Base-by-base conservation (phyloP, 1,140 invertebrate species). In the Aphelenchoides fujianensis region DNA sequence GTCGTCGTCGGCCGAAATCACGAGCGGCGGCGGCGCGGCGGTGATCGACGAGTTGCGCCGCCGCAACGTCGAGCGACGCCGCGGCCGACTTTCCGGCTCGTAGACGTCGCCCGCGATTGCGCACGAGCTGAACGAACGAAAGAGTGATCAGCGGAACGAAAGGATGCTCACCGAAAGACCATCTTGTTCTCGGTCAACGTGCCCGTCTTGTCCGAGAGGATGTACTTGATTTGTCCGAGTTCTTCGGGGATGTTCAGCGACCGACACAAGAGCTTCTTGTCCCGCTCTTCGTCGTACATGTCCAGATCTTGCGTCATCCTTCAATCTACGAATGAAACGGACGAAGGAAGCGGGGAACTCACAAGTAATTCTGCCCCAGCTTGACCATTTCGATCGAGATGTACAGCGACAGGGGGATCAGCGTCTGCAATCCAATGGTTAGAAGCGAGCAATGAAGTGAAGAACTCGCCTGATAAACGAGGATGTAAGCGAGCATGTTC, bases 171-270 rank as follows among this genome's bases (percentile, higher is more conserved):
- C 76, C 70, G 74, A 85, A 98, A 97, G 70, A 95, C 89, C 95
- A 97, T 97, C 85, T 93, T 92, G 84, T 98, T 98, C 85, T 97
- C 94, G 5, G 95, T 98, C 19, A 98, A 86, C 1, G 95, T 98
- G 3, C 95, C 95, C 1, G 95, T 98, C 85, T 97, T 97, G 84
- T 98, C 95, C 7, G 92, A 96, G 87, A 98, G 97, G 55, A 98
- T 89, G 83, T 97, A 97, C 81, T 94, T 91, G 31, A 98, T 90
- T 88, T 90, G 80, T 2, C 95, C 95, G 55, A 97, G 87, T 85
- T 98, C 94, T 85, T 98, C 95, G 0, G 95, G 93, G 59, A 97
- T 97, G 84, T 97, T 98, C 73, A 97, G 88, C 35, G 95, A 94
- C 68, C 75, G 77, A 54, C 71, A 79, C 9, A 70, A 93, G n/a